These are phyloP conservation scores for Gallinago undulata DNA, from an alignment of 2,113 vertebrate genomes.

Conservation along the genomic window DNA sequence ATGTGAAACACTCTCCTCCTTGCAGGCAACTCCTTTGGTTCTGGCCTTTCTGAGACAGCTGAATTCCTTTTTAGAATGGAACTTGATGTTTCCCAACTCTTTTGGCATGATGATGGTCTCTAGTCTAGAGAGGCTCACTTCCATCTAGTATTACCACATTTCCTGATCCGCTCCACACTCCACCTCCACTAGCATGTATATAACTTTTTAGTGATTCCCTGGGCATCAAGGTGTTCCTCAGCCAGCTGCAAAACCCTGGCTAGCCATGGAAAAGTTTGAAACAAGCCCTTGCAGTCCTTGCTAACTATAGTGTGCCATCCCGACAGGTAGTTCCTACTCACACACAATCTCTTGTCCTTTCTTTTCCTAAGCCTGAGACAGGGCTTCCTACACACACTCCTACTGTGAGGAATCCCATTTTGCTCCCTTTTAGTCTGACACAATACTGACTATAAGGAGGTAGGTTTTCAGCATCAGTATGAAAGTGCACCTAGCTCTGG, in stretches of 20 bases:
- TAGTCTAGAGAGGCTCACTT: background rate
- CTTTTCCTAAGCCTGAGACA: background rate
- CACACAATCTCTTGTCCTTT: background rate
- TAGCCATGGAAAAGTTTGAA: background rate
- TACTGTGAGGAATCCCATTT: background rate
- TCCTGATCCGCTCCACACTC: background rate
- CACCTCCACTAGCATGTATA: background rate
- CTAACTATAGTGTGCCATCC: background rate
- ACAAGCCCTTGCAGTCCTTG: background rate
- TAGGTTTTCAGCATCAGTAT: background rate
- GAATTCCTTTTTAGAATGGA: background rate
- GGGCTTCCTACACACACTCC: background rate
- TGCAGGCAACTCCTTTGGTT: background rate
- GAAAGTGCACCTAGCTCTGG: background rate
- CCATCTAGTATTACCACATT: background rate
- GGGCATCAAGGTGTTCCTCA: background rate
- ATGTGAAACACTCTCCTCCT: background rate
- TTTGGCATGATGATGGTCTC: background rate
- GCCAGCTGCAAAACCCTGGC: background rate
- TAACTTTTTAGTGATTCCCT: background rate
- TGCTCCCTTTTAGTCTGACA: background rate
- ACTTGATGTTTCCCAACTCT: background rate
- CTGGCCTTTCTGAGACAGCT: background rate
- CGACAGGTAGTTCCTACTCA: background rate
- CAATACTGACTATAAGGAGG: background rate